Evolutionary conservation across 2,113 vertebrate genomes (phyloP).

Genomic region (Otis tarda): DNA sequence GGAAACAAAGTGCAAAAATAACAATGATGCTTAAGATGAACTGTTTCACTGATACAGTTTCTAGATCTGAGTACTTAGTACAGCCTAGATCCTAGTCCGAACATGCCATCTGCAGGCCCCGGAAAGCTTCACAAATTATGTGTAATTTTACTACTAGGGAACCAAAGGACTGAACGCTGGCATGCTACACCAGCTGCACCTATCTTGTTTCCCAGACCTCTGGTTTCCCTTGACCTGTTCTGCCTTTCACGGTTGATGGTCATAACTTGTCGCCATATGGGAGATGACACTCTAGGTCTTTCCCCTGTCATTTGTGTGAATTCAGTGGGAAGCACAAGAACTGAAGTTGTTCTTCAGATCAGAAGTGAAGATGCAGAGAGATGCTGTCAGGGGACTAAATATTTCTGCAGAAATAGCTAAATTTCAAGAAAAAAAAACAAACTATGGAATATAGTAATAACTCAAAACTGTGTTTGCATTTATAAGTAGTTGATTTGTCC

Average conservation of each 20-base stretch:
- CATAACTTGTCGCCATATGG: neutral
- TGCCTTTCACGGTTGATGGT: neutral
- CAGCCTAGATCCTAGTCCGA: neutral
- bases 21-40: neutral
- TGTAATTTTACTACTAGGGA: neutral
- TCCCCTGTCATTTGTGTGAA: neutral
- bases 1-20: neutral
- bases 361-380: neutral
- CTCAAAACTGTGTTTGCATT: neutral
- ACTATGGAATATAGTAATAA: neutral
- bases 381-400: neutral
- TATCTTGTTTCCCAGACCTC: neutral
- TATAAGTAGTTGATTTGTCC: constrained; percentile 10
- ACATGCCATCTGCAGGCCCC: neutral
- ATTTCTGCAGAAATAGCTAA: neutral
- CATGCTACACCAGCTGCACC: no score
- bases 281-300: neutral
- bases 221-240: neutral
- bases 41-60: neutral
- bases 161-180: neutral
- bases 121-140: neutral
- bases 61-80: neutral
- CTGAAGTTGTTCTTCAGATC: neutral
- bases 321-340: neutral
- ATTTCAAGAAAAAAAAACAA: neutral